Conservation (phyloP, 2,113 vertebrate species). For the Nerophis lumbriciformis region DNA sequence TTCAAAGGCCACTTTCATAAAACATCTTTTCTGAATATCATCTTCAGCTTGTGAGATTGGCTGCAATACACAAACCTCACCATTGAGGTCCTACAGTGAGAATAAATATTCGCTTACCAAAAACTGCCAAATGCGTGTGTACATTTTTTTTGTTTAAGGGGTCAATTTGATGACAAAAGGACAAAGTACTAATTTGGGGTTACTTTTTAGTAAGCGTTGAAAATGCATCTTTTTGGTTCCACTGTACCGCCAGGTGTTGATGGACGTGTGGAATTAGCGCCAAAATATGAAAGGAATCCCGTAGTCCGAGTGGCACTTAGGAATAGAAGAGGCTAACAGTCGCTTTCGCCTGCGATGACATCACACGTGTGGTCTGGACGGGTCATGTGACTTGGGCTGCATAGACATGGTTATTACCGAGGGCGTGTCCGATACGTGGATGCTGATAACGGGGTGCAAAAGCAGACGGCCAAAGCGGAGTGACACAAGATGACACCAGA, state of each 20-base stretch:
- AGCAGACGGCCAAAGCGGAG: constrained; percentile 78
- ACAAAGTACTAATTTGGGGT: too few relatives aligned
- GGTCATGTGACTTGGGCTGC: constrained; percentile 50
- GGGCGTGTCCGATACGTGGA: constrained; percentile 44
- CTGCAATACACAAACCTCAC: too few relatives aligned
- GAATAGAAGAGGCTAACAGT: constrained; percentile 68
- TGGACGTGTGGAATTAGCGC: constrained; percentile 37
- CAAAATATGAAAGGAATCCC: constrained; percentile 29
- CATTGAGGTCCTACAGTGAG: too few relatives aligned
- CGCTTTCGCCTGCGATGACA: constrained; percentile 53
- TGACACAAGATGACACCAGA: constrained; percentile 19
- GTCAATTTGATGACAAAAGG: too few relatives aligned
- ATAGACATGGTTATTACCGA: constrained; percentile 58
- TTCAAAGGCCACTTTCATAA: too few relatives aligned
- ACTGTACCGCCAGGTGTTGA: constrained; percentile 4
- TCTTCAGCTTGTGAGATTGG: too few relatives aligned
- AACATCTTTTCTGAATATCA: too few relatives aligned
- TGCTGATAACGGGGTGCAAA: constrained; percentile 19
- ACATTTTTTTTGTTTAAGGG: too few relatives aligned
- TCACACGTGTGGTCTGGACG: constrained; percentile 24
- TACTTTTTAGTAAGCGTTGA: too few relatives aligned
- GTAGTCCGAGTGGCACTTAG: constrained; percentile 50
- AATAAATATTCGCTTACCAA: too few relatives aligned
- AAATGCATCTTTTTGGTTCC: not conserved
- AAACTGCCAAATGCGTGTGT: too few relatives aligned